A percentile compares a stretch with the other conserved stretches of the same genome.
phyloP scores from a whole-genome alignment of 1,140 invertebrate species.

The Steinernema khuongi region DNA sequence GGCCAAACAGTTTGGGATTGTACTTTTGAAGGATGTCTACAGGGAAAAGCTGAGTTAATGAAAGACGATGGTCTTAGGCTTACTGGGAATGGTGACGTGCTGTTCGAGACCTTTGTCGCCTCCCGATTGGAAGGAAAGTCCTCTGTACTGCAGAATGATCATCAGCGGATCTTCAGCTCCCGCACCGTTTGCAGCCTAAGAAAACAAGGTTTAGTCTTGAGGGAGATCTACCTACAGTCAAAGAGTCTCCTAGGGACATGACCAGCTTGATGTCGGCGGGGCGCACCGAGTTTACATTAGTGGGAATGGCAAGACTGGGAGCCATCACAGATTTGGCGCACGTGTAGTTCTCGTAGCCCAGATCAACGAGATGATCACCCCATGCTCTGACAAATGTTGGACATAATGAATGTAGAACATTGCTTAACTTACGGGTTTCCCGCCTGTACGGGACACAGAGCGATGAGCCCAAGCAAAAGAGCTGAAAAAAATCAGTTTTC shows the following conservation, averaged over 20 bases:
- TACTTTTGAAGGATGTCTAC: conserved; percentile 59
- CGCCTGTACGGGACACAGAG: not conserved
- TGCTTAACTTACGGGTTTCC: not conserved
- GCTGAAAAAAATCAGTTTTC: not conserved
- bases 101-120: conserved; percentile 70
- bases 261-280: conserved; percentile 74
- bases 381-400: not conserved
- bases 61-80: conserved; percentile 59
- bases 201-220: conserved; percentile 10
- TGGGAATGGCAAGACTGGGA: conserved; percentile 54
- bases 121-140: conserved; percentile 74
- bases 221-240: conserved; percentile 60
- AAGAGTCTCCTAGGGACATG: conserved; percentile 73
- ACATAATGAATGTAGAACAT: not conserved
- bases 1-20: conserved; percentile 59
- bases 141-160: conserved; percentile 71
- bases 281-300: conserved; percentile 65
- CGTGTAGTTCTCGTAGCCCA: conserved; percentile 28
- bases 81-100: conserved; percentile 70
- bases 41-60: not conserved
- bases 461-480: not conserved
- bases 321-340: conserved; percentile 30
- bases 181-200: conserved; percentile 70
- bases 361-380: conserved; percentile 21
- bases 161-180: conserved; percentile 70